Conservation (phyloP, 2,113 vertebrate genomes). For the Ibidorhyncha struthersii region DNA sequence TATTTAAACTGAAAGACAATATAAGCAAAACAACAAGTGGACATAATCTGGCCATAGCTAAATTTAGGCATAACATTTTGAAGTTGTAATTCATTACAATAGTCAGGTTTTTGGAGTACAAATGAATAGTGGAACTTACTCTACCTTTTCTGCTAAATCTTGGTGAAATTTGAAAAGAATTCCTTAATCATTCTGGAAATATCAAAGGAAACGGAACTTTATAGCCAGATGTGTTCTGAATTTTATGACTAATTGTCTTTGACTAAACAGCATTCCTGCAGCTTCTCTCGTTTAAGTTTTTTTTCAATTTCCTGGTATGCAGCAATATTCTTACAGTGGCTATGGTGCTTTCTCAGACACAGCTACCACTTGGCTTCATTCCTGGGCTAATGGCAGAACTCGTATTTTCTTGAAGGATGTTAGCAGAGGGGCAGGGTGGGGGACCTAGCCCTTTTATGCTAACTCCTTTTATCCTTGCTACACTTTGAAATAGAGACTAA, state of each 20-base stretch:
- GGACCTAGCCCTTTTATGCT: neutral
- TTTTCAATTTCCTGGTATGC: neutral
- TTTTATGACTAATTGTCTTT: neutral
- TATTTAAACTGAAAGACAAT: neutral
- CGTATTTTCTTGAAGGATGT: neutral
- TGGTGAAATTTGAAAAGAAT: neutral
- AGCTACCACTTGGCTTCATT: neutral
- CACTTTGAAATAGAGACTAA: neutral
- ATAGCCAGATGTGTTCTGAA: neutral
- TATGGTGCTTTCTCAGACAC: neutral
- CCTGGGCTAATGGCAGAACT: neutral
- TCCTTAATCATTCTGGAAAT: neutral
- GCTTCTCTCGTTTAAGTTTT: neutral
- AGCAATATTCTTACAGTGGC: neutral
- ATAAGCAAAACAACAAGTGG: neutral
- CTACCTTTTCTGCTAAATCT: neutral
- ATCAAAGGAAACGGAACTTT: neutral
- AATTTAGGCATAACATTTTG: neutral
- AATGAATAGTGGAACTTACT: neutral
- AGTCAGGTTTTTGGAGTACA: neutral
- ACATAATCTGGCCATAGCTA: neutral
- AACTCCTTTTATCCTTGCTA: neutral
- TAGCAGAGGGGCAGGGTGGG: neutral
- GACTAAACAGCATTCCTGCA: neutral
- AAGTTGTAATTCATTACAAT: neutral